Conservation (phyloP, 2,113 vertebrate genomes). For the Clarias macrocephalus region DNA sequence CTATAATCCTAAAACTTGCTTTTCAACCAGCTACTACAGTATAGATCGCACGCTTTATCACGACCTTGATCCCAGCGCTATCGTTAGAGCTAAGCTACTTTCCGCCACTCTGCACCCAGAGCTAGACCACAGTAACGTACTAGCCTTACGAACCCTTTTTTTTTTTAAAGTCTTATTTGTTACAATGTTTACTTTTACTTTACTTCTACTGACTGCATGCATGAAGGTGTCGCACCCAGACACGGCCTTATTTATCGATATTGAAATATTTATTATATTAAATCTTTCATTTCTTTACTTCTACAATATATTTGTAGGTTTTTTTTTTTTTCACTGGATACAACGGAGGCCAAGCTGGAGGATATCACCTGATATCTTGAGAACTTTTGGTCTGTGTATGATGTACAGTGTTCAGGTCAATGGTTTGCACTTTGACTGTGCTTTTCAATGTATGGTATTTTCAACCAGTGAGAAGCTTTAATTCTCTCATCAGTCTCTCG, state of each 20-base stretch:
- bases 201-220: slow-evolving; percentile 73
- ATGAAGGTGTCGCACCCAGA: slow-evolving; percentile 66
- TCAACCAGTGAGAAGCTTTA: slow-evolving; percentile 54
- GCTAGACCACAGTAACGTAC: slow-evolving; percentile 64
- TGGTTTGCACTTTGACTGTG: slow-evolving; percentile 39
- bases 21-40: slow-evolving; percentile 36
- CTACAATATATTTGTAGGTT: slow-evolving; percentile 15
- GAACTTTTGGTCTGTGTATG: slow-evolving; percentile 56
- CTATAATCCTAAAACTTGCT: slow-evolving; percentile 58
- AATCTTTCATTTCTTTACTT: slow-evolving; percentile 47
- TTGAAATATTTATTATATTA: slow-evolving; percentile 60
- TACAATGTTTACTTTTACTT: slow-evolving; percentile 70
- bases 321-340: slow-evolving; percentile 41
- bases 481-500: slow-evolving; percentile 45
- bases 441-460: slow-evolving; percentile 58
- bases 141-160: slow-evolving; percentile 75
- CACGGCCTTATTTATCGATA: slow-evolving; percentile 76
- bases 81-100: not conserved
- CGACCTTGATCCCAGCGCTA: not conserved
- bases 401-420: slow-evolving; percentile 51
- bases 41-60: slow-evolving; percentile 24
- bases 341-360: slow-evolving; percentile 25
- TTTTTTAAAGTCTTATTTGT: slow-evolving; percentile 69
- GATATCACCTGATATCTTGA: slow-evolving; percentile 39
- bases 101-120: slow-evolving; percentile 32